Base-by-base conservation (phyloP, 2,113 vertebrate species). In the Athene cunicularia region DNA sequence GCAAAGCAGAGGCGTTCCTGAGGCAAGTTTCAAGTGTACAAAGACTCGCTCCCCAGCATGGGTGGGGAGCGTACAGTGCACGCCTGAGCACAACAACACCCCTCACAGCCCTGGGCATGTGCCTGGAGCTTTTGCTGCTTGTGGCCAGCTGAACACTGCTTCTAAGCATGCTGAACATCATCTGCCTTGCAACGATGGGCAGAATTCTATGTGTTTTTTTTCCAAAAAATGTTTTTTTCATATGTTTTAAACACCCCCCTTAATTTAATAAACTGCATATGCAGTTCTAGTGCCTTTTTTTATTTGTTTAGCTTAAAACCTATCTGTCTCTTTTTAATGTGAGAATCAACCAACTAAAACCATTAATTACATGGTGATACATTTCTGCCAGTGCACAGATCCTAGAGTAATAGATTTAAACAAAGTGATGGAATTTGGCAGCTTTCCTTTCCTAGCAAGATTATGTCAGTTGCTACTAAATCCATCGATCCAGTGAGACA, bases 401-500 rank as follows among this genome's bases (percentile, higher is more conserved):
- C 67, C n/a, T 26, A 53, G 32, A 26, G 79, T 66, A 93, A 82
- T 67, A 73, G 91, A 47, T 84, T 92, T 88, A 70, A 96, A 76
- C 26, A 72, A 80, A 86, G 56, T 64, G 68, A 80, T 13, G 71
- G 80, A 97, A 90, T 77, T 92, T 85, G 92, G 76, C 85, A 87
- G 77, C 74, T 95, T 82, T 95, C 55, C 63, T 92, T 67, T 77
- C 66, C 72, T 84, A 62, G 71, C 30, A 66, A 94, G 90, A 37
- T 76, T 60, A 73, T 73, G 72, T 82, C 64, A 82, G 50, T 84
- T 91, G 45, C 33, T 88, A 39, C 55, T 95, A 68, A 96, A 95
- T 72, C 73, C 86, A 96, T 45, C 1, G 94, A 96, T 95, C 39
- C 43, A 74, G 17, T 73, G 73, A 97, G 94, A 91, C 59, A 93